Percentiles rank a stretch among this genome's conserved stretches.
Conservation (phyloP, 2,797 vertebrate genomes). For the Eidolon dupreanum region DNA sequence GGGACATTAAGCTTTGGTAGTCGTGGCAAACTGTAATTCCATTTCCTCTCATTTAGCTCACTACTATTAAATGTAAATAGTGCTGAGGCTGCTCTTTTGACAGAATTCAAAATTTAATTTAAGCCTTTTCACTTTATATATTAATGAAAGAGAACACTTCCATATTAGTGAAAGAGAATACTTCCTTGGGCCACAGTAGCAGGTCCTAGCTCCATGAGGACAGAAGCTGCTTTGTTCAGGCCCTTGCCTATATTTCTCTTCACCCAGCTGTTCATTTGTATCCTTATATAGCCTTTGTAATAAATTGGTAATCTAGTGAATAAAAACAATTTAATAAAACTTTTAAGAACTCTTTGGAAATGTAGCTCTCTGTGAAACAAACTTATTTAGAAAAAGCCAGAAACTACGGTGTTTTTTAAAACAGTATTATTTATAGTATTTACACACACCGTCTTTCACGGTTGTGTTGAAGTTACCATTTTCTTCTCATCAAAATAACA, state of each 20-base stretch:
- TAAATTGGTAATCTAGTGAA: not conserved
- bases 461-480: not conserved
- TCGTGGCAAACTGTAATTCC: not conserved
- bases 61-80: not conserved
- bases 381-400: not conserved
- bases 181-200: not conserved
- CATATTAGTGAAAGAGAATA: not conserved
- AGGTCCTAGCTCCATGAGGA: not conserved
- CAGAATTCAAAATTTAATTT: conserved; percentile 37
- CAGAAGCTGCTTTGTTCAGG: not conserved
- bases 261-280: not conserved
- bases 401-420: not conserved
- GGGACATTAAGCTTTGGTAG: not conserved
- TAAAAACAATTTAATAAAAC: not conserved
- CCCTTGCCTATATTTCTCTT: not conserved
- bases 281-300: not conserved
- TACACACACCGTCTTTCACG: not conserved
- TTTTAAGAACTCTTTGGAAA: not conserved
- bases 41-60: not conserved
- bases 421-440: not conserved
- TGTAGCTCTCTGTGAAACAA: not conserved
- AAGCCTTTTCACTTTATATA: not conserved
- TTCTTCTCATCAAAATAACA: not conserved
- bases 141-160: not conserved
- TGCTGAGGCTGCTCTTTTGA: not conserved